phyloP scores from a whole-genome alignment of 30 jellyfish, hydroid and myxozoan species.

The Rhopilema esculentum region DNA sequence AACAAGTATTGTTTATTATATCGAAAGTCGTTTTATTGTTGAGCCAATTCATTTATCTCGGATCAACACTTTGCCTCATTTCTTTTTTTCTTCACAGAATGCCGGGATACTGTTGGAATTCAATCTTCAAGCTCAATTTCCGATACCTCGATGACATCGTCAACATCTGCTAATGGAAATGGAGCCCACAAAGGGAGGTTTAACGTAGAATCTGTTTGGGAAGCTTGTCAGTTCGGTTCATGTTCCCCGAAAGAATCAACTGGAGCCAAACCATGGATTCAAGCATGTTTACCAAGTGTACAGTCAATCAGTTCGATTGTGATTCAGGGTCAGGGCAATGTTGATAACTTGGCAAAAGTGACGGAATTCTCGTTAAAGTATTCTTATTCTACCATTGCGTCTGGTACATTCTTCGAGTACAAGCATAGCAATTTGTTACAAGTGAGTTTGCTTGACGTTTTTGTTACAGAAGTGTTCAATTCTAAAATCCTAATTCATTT shows the following conservation, averaged over 20 bases:
- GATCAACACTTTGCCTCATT: background rate
- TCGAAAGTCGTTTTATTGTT: background rate
- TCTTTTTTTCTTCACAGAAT: slow-evolving; percentile 11
- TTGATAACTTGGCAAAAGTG: slow-evolving; percentile 37
- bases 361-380: slow-evolving; percentile 37
- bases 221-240: slow-evolving; percentile 58
- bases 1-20: too few species aligned
- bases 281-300: slow-evolving; percentile 26
- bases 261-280: slow-evolving; percentile 72
- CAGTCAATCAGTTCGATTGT: slow-evolving; percentile 33
- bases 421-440: slow-evolving; percentile 5
- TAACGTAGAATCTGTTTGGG: slow-evolving; percentile 41
- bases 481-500: too few species aligned
- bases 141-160: slow-evolving; percentile 38
- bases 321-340: slow-evolving; percentile 64
- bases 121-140: slow-evolving; percentile 7
- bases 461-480: too few species aligned
- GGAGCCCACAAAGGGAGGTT: slow-evolving; percentile 45
- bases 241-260: slow-evolving; percentile 37
- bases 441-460: slow-evolving; percentile 17
- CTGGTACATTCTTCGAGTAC: slow-evolving; percentile 29
- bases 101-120: slow-evolving; percentile 51
- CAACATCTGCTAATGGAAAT: slow-evolving; percentile 36
- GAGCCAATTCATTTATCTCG: background rate
- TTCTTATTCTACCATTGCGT: background rate